Evolutionary conservation across 2,797 vertebrate species (phyloP).

Genomic region (Apodemus agrarius): DNA sequence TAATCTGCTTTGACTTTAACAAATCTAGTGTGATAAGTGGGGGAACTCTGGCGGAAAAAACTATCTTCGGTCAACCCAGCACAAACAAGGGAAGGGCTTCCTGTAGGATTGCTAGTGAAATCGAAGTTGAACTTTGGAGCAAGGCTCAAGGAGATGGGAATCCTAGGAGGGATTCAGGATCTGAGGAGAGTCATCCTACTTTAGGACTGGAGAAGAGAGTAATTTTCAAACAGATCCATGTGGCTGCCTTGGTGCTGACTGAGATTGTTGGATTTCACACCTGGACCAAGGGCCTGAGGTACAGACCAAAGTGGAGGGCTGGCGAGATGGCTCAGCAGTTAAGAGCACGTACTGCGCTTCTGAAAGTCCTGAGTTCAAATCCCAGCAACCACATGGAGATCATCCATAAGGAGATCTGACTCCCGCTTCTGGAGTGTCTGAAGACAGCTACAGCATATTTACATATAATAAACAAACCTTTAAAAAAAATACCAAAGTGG

Average conservation of each 20-base stretch:
- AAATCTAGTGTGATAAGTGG: neutral
- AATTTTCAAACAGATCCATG: neutral
- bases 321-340: no score
- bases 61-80: neutral
- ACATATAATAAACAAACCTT: no score
- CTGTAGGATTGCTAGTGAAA: neutral
- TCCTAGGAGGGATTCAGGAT: neutral
- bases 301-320: no score
- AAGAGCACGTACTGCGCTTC: no score
- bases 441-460: no score
- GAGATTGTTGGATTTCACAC: neutral
- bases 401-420: no score
- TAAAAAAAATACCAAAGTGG: neutral
- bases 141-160: neutral
- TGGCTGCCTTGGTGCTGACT: neutral
- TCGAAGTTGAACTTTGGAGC: neutral
- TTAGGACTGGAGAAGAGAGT: neutral
- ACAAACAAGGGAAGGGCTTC: neutral
- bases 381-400: no score
- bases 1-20: slow-evolving; percentile 21
- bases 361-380: no score
- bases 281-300: neutral
- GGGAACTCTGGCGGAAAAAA: neutral
- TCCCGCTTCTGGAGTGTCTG: no score
- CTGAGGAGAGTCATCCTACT: neutral